phyloP scores from a whole-genome alignment of 2,113 vertebrate genomes.

The Nanger granti region DNA sequence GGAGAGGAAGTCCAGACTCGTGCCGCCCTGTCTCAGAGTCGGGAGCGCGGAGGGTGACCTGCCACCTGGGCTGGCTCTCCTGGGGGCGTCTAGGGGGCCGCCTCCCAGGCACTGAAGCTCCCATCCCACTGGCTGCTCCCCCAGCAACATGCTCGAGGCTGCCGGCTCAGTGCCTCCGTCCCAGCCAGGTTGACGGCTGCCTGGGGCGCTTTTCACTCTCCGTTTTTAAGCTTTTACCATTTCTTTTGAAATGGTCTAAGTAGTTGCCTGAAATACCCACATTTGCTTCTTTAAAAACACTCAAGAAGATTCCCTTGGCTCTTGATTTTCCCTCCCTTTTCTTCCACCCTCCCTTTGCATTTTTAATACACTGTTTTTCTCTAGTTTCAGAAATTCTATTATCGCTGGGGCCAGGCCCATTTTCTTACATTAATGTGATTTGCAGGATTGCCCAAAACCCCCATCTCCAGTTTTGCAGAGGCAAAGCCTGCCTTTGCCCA shows the following conservation, averaged over 20 bases:
- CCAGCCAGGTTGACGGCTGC: background rate
- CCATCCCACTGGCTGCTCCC: background rate
- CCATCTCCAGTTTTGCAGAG: background rate
- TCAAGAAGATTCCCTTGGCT: slow-evolving; percentile 19
- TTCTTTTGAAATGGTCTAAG: slow-evolving; percentile 60
- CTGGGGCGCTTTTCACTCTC: slow-evolving; percentile 25
- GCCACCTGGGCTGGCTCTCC: background rate
- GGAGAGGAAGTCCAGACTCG: background rate
- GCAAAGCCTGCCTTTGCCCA: background rate
- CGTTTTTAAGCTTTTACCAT: slow-evolving; percentile 1
- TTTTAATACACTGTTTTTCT: background rate
- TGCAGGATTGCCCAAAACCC: background rate
- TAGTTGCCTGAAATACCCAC: slow-evolving; percentile 48
- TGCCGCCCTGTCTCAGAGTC: background rate
- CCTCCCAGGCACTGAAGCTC: background rate
- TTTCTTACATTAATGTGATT: background rate
- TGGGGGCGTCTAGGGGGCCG: background rate
- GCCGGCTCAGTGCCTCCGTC: background rate
- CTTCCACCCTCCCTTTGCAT: background rate
- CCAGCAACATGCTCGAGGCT: fast-evolving
- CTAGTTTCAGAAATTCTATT: background rate
- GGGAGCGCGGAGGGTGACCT: background rate
- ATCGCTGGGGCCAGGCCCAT: background rate
- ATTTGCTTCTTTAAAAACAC: slow-evolving; percentile 41
- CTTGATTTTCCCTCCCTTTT: background rate